Conservation (phyloP, 2,797 vertebrate genomes). For the Mormyrops boulengeri region DNA sequence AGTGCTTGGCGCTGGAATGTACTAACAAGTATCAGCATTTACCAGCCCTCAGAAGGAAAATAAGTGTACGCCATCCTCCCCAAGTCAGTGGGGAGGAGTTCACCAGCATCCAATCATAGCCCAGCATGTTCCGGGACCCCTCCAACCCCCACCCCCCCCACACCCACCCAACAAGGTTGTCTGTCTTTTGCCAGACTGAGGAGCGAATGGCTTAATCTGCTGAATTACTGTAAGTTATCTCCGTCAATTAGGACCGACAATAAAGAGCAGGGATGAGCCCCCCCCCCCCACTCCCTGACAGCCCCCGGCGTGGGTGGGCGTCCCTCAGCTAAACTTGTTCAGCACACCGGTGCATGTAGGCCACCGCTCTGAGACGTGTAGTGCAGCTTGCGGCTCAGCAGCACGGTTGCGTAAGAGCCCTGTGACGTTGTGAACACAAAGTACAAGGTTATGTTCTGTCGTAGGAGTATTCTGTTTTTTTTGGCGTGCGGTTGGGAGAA, state of each 20-base stretch:
- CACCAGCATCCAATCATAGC: not conserved
- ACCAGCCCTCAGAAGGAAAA: conserved; percentile 18
- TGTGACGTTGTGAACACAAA: not conserved
- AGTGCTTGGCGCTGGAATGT: conserved; percentile 30
- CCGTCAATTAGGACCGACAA: conserved; percentile 50
- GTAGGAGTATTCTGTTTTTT: not conserved
- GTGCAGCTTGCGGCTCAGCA: no score
- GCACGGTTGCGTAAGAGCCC: not conserved
- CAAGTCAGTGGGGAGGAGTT: not conserved
- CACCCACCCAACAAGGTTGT: conserved; percentile 31
- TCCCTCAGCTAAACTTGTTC: not conserved
- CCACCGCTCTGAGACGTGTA: not conserved
- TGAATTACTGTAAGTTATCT: conserved; percentile 61
- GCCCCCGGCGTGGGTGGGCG: not conserved
- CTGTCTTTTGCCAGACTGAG: conserved; percentile 56
- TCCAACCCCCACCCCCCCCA: not conserved
- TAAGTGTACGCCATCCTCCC: not conserved
- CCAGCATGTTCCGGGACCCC: conserved; percentile 10
- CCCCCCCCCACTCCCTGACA: not conserved
- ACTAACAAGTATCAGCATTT: conserved; percentile 35
- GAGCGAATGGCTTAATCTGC: conserved; percentile 61
- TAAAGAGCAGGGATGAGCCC: not conserved
- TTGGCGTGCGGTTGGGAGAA: not conserved
- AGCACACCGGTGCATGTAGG: not conserved
- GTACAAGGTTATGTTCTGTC: not conserved